Base-by-base conservation (phyloP, 2,113 vertebrate species). In the Caranx melampygus region DNA sequence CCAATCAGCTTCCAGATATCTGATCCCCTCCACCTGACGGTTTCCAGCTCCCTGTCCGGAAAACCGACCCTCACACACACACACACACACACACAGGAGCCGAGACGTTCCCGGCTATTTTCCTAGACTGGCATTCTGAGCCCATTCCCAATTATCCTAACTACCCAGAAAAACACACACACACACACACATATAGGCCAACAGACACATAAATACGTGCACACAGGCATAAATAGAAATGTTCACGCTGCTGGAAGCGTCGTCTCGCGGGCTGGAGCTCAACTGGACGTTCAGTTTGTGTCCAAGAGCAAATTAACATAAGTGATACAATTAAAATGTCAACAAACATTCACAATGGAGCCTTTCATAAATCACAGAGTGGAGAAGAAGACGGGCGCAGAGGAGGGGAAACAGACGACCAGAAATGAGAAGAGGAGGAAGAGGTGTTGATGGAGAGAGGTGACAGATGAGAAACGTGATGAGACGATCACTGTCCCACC, bases 1-100 rank as follows among this genome's bases (percentile, higher is more conserved):
- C 78, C 81, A 86, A 89, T 88, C 89, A 85, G 81, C 72, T 72
- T 60, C 45, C 79, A 4, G 79, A 90, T 76, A 92, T 82, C 40
- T 0, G 61, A 91, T 89, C 78, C 71, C 21, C 47, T 89, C 81
- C 67, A 86, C 81, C 89, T 86, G 89, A 89, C 67, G 67, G 78
- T 73, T 86, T 79, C 77, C 84, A 91, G 85, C 68, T 84, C 47
- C 68, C 63, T 40, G 57, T 84, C 76, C 45, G 35, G 69, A 83
- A 87, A 81, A 75, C 62, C 4, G 6, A 86, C 58, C 45, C 77
- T 45, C 63, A 70, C 75, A 59, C 55, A 55, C 52, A 75, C 51
- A 72, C 47, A 51, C 78, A 69, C 67, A 76, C 72, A 45, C 64
- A 72, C 52, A 58, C 68, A 79, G 44, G 57, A 62, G 79, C 68